These are phyloP conservation scores for Urosaurus nigricauda DNA, from an alignment of 2,797 vertebrate genomes.

Conservation along the genomic window DNA sequence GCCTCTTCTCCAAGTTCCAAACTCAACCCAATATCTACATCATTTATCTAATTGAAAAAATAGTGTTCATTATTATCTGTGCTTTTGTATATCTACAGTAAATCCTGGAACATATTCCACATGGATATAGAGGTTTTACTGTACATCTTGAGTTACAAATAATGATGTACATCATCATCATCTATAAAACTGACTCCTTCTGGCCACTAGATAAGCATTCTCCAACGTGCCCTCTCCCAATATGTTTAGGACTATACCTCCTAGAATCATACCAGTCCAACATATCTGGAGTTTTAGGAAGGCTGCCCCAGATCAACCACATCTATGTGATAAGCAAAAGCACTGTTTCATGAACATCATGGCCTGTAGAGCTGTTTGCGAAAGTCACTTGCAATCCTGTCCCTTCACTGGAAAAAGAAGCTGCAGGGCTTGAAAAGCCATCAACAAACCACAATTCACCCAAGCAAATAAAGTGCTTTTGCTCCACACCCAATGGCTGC, in stretches of 20 bases:
- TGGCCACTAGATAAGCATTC: not conserved
- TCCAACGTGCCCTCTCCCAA: not conserved
- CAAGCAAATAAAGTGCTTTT: slow-evolving; percentile 29
- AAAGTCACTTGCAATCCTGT: slow-evolving; percentile 3
- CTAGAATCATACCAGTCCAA: not conserved
- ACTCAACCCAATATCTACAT: too few species aligned
- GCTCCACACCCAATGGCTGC: not conserved
- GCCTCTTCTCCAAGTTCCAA: too few species aligned
- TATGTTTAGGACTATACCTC: not conserved
- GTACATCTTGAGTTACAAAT: not conserved
- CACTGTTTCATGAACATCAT: not conserved
- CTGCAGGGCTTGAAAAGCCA: slow-evolving; percentile 11
- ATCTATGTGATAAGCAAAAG: not conserved
- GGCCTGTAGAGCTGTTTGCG: not conserved
- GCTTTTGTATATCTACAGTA: too few species aligned
- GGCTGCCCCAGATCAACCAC: not conserved
- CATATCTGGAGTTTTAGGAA: not conserved
- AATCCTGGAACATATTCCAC: too few species aligned
- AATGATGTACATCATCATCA: not conserved
- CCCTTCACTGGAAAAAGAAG: slow-evolving; percentile 16
- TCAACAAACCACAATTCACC: slow-evolving; percentile 36
- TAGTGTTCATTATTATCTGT: too few species aligned
- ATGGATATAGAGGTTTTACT: not conserved
- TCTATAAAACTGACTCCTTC: too few species aligned
- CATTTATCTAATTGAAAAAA: too few species aligned